Evolutionary conservation across 1,140 invertebrate genomes (phyloP).

Genomic region (Caenorhabditis latens): DNA sequence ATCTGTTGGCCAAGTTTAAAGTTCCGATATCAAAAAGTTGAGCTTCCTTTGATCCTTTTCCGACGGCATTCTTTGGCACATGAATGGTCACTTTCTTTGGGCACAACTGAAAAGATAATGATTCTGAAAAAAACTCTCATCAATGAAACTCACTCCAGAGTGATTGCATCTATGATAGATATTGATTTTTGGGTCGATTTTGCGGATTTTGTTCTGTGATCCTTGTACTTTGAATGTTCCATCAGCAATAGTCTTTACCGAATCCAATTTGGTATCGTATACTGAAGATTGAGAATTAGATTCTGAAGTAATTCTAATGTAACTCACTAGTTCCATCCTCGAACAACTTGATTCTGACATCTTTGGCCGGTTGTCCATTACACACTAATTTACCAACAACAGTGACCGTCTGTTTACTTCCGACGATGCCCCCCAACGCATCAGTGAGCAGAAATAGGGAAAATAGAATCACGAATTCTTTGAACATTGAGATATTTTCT

Average conservation of each 20-base stretch:
- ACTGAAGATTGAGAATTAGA: constrained; percentile 59
- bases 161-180: constrained; percentile 76
- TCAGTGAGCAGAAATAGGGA: background rate
- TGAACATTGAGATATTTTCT: constrained; percentile 13
- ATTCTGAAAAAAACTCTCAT: background rate
- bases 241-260: constrained; percentile 70
- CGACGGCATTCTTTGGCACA: constrained; percentile 41
- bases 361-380: constrained; percentile 70
- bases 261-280: constrained; percentile 74
- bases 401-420: constrained; percentile 66
- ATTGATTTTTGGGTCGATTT: constrained; percentile 76
- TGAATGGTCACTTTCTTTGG: constrained; percentile 40
- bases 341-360: constrained; percentile 74
- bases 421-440: constrained; percentile 26
- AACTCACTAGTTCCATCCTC: constrained; percentile 66
- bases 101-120: background rate
- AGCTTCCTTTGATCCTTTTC: constrained; percentile 3
- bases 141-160: constrained; percentile 57
- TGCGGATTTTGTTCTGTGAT: constrained; percentile 73
- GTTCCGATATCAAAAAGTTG: constrained; percentile 20
- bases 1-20: constrained; percentile 27
- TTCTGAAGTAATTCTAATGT: too few species aligned
- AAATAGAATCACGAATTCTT: background rate
- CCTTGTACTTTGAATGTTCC: constrained; percentile 71
- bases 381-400: constrained; percentile 71